Percentiles rank a stretch among this genome's conserved stretches.
Conservation (phyloP, 2,797 vertebrate genomes). For the Hafferia zeledoni region DNA sequence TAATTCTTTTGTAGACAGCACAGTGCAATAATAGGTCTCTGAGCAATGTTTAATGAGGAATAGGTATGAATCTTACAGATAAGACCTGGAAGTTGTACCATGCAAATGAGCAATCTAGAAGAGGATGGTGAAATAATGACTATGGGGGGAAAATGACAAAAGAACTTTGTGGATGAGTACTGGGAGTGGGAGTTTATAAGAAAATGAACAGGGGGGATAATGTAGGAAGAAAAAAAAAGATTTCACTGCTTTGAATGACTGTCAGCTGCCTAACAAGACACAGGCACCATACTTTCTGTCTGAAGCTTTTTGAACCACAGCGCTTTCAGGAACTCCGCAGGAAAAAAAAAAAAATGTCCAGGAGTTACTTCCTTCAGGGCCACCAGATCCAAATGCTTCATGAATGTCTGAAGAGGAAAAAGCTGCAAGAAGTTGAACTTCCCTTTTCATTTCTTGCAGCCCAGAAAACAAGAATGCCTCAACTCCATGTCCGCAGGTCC, state of each 20-base stretch:
- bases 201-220: background rate
- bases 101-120: background rate
- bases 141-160: background rate
- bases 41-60: background rate
- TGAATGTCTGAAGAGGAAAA: background rate
- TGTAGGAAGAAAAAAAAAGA: background rate
- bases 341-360: background rate
- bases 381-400: background rate
- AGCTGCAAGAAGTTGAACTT: background rate
- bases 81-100: background rate
- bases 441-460: background rate
- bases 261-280: background rate
- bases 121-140: background rate
- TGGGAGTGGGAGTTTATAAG: background rate
- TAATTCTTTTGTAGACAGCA: background rate
- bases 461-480: background rate
- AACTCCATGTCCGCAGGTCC: background rate
- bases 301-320: background rate
- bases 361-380: background rate
- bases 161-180: background rate
- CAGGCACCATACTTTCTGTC: background rate
- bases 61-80: background rate
- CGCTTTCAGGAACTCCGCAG: background rate
- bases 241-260: background rate
- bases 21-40: background rate